These are phyloP conservation scores for Drosophila sproati DNA, from an alignment of 1,140 invertebrate genomes.

Conservation along the genomic window DNA sequence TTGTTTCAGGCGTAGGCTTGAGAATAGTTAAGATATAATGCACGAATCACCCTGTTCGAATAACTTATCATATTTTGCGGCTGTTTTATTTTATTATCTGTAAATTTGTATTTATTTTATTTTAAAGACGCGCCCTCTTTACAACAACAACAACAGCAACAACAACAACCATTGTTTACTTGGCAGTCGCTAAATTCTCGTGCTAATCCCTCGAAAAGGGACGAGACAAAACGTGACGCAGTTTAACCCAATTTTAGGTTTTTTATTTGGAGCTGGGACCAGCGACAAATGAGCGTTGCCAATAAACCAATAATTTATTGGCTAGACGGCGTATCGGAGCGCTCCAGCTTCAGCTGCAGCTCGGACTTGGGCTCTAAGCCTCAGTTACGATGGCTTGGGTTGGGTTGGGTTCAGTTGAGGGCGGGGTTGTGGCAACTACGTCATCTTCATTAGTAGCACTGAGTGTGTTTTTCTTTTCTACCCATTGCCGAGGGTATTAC, in stretches of 20 bases:
- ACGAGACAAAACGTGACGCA: slow-evolving; percentile 1
- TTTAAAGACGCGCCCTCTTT: slow-evolving; percentile 16
- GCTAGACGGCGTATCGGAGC: slow-evolving; percentile 18
- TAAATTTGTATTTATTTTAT: neutral
- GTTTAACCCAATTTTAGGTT: slow-evolving; percentile 45
- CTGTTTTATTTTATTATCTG: neutral
- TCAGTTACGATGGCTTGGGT: neutral
- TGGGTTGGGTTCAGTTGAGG: neutral
- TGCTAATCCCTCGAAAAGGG: slow-evolving; percentile 35
- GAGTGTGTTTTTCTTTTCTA: neutral
- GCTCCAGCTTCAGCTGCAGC: slow-evolving; percentile 5
- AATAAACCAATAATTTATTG: slow-evolving; percentile 76
- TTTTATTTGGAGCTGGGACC: slow-evolving; percentile 21
- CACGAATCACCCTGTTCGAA: neutral
- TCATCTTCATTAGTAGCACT: slow-evolving; percentile 51
- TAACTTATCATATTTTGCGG: neutral
- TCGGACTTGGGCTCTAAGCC: neutral
- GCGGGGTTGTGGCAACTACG: slow-evolving; percentile 61
- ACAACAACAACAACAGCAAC: neutral
- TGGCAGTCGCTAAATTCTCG: neutral
- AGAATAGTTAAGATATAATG: neutral
- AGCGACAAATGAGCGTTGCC: slow-evolving; percentile 32
- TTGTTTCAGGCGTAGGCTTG: neutral
- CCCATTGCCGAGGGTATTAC: no score
- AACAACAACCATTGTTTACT: neutral